Evolutionary conservation across 2,113 vertebrate genomes (phyloP), one percentile per base, ranked within the genome.

Genomic region (Cariama cristata): DNA sequence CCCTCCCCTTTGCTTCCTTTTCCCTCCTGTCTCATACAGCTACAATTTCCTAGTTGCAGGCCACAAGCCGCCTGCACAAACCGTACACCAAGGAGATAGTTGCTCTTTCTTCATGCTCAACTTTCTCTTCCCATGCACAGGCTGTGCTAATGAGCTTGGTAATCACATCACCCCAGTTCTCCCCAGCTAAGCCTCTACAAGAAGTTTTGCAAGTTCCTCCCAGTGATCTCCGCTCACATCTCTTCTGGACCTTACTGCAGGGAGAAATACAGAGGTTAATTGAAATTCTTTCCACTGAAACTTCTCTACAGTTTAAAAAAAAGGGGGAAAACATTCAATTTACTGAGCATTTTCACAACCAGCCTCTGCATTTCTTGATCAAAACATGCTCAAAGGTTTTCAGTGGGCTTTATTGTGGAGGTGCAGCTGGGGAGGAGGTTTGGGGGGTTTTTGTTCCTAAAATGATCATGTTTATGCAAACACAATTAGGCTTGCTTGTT

Each of bases 321-420:
- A 14, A 12, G 23, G 11, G 5, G 3, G 14, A 33, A 27, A 12
- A 4, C 1, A 0, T 68, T 58, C 18, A 11, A 44, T 50, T 73
- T 53, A 47, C 13, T 47, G 74, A 86, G 27, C 23, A 50, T 85
- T 93, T 96, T 66, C 56, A 66, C 19, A 58, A 52, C 9, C 33
- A 63, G 18, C 14, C 27, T 85, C 64, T 11, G 9, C 12, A 47
- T 76, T 60, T 79, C 30, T 53, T 59, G 23, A 24, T 60, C 7
- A 33, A 88, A 86, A 83, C 73, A 62, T 1, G 2, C 12, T 19
- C 11, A 13, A 5, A 45, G 14, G 23, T 86, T 62, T 75, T 47
- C 27, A 63, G 40, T 30, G 20, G 9, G 19, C 9, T 88, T 92
- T 52, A 62, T 4, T 30, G 53, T 17, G 6, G 11, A 24, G 40